Evolutionary conservation across 2,797 vertebrate genomes (phyloP).

Genomic region (Peromyscus nudipes): DNA sequence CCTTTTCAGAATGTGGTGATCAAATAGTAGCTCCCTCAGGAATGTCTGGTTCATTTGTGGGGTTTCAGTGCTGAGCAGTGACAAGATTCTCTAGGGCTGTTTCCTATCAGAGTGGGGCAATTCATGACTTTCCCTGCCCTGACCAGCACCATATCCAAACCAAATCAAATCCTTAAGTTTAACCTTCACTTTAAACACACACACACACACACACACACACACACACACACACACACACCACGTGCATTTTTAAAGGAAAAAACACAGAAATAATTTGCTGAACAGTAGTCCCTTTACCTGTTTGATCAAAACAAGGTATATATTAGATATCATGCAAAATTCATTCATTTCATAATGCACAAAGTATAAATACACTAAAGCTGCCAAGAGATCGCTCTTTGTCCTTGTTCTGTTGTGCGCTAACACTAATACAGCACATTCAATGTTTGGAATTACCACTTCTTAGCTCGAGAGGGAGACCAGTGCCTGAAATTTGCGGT

Average conservation of each 20-base stretch:
- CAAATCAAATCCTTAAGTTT: slow-evolving; percentile 76
- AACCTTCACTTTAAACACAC: slow-evolving; percentile 52
- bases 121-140: slow-evolving; percentile 80
- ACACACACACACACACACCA: not conserved
- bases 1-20: slow-evolving; percentile 89
- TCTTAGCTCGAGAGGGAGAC: slow-evolving; percentile 42
- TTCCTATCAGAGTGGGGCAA: slow-evolving; percentile 81
- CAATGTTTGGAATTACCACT: slow-evolving; percentile 52
- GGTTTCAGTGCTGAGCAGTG: slow-evolving; percentile 84
- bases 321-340: slow-evolving; percentile 57
- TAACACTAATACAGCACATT: not conserved
- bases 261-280: slow-evolving; percentile 50
- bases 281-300: not conserved
- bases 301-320: slow-evolving; percentile 28
- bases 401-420: slow-evolving; percentile 42
- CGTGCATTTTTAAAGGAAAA: slow-evolving; percentile 72
- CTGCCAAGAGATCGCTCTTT: slow-evolving; percentile 42
- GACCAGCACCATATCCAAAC: slow-evolving; percentile 73
- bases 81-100: slow-evolving; percentile 84
- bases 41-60: slow-evolving; percentile 90
- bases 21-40: slow-evolving; percentile 93
- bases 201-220: not conserved
- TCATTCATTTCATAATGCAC: slow-evolving; percentile 55
- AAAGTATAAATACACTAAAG: slow-evolving; percentile 70
- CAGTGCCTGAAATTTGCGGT: slow-evolving; percentile 48